Percentiles rank a stretch among this genome's conserved stretches.
These are phyloP conservation scores for Drosophila testacea DNA, from an alignment of 2,888 invertebrate species.

Conservation along the genomic window DNA sequence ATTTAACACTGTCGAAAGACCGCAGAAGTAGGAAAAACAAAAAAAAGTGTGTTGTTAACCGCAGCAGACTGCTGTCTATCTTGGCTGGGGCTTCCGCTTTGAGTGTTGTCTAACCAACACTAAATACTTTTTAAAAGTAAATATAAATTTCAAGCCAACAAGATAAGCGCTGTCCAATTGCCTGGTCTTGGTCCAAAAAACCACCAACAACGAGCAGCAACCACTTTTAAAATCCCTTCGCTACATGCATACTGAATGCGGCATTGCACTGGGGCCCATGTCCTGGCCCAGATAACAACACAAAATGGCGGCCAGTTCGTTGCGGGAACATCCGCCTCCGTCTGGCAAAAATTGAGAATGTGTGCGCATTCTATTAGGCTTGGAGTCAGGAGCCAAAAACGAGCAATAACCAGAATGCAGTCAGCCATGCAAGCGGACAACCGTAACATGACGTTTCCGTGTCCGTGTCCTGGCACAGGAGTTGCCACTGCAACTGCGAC, in stretches of 20 bases:
- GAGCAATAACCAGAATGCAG: constrained; percentile 51
- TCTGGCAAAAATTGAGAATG: constrained; percentile 19
- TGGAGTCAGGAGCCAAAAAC: constrained; percentile 24
- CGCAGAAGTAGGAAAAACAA: not conserved
- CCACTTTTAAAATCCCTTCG: constrained; percentile 50
- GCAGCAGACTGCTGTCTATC: constrained; percentile 28
- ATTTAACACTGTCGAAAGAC: constrained; percentile 12
- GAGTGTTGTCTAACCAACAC: constrained; percentile 43
- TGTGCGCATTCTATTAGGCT: constrained; percentile 64
- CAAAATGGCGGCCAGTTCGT: constrained; percentile 54
- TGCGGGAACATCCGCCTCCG: constrained; percentile 59
- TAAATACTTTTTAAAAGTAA: constrained; percentile 71
- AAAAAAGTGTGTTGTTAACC: constrained; percentile 5
- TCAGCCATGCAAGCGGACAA: constrained; percentile 72
- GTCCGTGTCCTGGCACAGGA: constrained; percentile 42
- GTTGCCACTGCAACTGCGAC: constrained; percentile 3
- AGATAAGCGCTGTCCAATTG: constrained; percentile 63
- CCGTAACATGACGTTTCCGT: constrained; percentile 80
- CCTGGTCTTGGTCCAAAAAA: not conserved
- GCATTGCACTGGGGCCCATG: constrained; percentile 50
- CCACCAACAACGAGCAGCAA: constrained; percentile 32
- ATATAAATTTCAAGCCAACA: constrained; percentile 62
- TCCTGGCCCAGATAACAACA: constrained; percentile 74
- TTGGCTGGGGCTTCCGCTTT: constrained; percentile 22
- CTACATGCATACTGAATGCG: constrained; percentile 55